phyloP scores from a whole-genome alignment of 2,113 vertebrate species.

The Laterallus jamaicensis region DNA sequence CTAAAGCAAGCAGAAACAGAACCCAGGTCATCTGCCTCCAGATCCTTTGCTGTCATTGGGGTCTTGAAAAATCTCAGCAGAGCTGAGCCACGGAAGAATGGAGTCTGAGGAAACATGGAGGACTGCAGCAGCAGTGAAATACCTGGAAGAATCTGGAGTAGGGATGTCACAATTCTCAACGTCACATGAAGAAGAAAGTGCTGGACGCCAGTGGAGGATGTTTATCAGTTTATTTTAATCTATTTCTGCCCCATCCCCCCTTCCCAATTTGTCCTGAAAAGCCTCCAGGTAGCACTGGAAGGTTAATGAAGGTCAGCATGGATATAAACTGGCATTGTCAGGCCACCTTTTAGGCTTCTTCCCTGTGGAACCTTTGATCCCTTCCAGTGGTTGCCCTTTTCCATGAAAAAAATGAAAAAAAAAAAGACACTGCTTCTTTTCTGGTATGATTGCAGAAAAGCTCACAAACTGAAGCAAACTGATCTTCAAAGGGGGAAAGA shows the following conservation, averaged over 20 bases:
- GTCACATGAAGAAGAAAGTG: background rate
- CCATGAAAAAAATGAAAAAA: background rate
- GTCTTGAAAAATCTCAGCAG: background rate
- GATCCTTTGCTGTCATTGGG: background rate
- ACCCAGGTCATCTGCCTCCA: background rate
- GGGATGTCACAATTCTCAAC: background rate
- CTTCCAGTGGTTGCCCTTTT: background rate
- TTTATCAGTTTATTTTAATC: background rate
- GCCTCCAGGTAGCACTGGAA: background rate
- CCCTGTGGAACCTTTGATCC: background rate
- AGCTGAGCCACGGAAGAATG: background rate
- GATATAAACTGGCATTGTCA: background rate
- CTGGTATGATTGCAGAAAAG: background rate
- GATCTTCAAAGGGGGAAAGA: background rate
- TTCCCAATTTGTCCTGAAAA: background rate
- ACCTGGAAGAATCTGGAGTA: background rate
- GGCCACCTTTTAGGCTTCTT: background rate
- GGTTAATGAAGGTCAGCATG: background rate
- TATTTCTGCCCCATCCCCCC: background rate
- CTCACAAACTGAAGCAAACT: background rate
- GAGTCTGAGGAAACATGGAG: accelerated
- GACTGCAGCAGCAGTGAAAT: background rate
- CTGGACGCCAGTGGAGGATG: background rate
- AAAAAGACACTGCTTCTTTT: background rate
- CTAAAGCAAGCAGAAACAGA: background rate